Evolutionary conservation across 2,113 vertebrate species (phyloP).

Genomic region (Muntiacus muntjak): DNA sequence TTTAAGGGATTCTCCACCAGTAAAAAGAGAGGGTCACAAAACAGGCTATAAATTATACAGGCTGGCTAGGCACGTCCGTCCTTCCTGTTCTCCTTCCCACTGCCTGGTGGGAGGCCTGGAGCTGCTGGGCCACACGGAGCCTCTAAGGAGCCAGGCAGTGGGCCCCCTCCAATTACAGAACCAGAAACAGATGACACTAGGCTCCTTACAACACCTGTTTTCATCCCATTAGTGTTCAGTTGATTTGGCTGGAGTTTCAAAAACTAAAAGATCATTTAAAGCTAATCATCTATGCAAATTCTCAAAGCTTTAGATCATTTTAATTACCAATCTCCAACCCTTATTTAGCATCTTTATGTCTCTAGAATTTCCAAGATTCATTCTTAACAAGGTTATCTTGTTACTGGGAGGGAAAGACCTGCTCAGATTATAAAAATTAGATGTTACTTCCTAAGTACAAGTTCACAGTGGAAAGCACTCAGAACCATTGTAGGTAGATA

Average conservation of each 20-base stretch:
- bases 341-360: not conserved
- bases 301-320: not conserved
- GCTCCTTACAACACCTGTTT: slow-evolving; percentile 43
- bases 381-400: not conserved
- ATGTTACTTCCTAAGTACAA: not conserved
- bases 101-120: slow-evolving; percentile 50
- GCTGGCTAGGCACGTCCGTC: slow-evolving; percentile 21
- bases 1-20: slow-evolving; percentile 58
- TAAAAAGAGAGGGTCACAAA: slow-evolving; percentile 43
- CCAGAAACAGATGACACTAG: slow-evolving; percentile 49
- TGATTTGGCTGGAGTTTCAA: not conserved
- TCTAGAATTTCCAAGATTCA: not conserved
- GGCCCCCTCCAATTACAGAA: slow-evolving; percentile 45
- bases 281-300: slow-evolving; percentile 11
- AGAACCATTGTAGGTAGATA: not conserved
- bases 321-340: not conserved
- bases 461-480: not conserved
- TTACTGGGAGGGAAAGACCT: not conserved
- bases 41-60: slow-evolving; percentile 55
- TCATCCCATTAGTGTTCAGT: not conserved
- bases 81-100: slow-evolving; percentile 51
- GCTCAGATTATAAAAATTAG: not conserved
- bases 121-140: slow-evolving; percentile 13
- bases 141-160: slow-evolving; percentile 17
- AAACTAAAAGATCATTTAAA: slow-evolving; percentile 26